A percentile compares a stretch with the other conserved stretches of the same genome.
phyloP scores from a whole-genome alignment of 2,797 vertebrate genomes.

The Squalus acanthias region DNA sequence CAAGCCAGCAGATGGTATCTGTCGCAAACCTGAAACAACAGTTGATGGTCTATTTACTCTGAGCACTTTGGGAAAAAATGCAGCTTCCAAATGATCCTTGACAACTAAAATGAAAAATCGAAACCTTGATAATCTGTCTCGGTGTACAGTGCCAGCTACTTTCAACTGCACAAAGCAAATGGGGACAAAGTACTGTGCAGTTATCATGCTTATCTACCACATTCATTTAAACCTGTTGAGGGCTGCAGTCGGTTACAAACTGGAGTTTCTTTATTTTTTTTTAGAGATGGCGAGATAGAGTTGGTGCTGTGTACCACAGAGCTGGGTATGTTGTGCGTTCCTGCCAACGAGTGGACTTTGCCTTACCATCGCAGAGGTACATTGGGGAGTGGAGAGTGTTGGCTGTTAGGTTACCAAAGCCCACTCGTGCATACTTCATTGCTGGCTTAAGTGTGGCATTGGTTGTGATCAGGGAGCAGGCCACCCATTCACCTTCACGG shows the following conservation, averaged over 20 bases:
- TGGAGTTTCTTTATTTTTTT: background rate
- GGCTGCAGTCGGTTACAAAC: background rate
- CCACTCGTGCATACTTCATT: background rate
- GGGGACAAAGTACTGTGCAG: background rate
- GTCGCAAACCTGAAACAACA: conserved; percentile 33
- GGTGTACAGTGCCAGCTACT: conserved; percentile 18
- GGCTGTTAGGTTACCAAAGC: background rate
- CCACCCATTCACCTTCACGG: background rate
- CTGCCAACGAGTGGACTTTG: background rate
- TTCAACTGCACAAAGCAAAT: conserved; percentile 18
- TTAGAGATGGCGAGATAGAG: too few relatives aligned
- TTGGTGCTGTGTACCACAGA: background rate
- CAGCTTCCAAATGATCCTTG: conserved; percentile 37
- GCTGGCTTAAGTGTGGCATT: background rate
- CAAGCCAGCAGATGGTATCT: conserved; percentile 37
- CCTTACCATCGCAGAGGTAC: background rate
- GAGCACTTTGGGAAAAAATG: conserved; percentile 25
- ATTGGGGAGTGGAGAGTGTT: background rate
- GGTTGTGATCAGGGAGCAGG: background rate
- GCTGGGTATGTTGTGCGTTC: background rate
- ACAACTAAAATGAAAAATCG: conserved; percentile 31
- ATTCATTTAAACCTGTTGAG: background rate
- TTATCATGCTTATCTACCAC: background rate
- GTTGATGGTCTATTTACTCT: conserved; percentile 38
- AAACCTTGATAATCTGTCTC: conserved; percentile 35